Percentiles rank a stretch among this genome's conserved stretches.
phyloP scores from a whole-genome alignment of 2,113 vertebrate genomes.

The Muntiacus reevesi region DNA sequence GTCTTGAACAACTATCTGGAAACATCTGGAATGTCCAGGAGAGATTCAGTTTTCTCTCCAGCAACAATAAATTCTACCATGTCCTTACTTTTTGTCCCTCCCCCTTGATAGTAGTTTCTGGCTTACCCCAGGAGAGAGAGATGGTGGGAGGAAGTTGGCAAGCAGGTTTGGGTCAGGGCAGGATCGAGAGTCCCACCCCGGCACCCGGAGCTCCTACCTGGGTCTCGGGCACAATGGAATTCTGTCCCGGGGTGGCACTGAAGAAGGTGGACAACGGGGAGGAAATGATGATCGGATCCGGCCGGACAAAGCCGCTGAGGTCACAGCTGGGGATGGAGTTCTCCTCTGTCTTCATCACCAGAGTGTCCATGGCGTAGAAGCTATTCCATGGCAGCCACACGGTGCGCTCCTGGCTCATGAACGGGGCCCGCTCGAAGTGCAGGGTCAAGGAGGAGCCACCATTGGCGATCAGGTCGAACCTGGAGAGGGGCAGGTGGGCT shows the following conservation, averaged over 20 bases:
- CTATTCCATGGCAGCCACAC: constrained; percentile 98
- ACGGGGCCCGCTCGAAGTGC: constrained; percentile 96
- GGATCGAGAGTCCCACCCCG: accelerated
- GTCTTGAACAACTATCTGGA: neutral
- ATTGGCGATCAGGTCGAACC: constrained; percentile 98
- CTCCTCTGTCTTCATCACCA: constrained; percentile 98
- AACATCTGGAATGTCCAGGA: neutral
- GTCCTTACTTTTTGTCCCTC: neutral
- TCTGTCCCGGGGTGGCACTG: constrained; percentile 91
- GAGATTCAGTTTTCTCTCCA: neutral
- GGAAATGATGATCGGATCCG: constrained; percentile 96
- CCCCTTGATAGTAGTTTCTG: neutral
- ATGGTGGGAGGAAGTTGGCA: neutral
- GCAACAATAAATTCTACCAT: neutral
- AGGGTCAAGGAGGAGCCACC: constrained; percentile 94
- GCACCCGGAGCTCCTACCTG: constrained; percentile 84
- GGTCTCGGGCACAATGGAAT: constrained; percentile 97
- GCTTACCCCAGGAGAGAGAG: neutral
- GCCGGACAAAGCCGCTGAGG: constrained; percentile 95
- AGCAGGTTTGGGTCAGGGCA: neutral
- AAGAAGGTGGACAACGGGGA: constrained; percentile 98
- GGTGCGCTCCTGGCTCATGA: constrained; percentile 97
- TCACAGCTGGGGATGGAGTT: constrained; percentile 99
- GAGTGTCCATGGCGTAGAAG: constrained; percentile 98
- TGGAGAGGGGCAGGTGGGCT: constrained; percentile 63